Percentiles rank a stretch among this genome's conserved stretches.
phyloP scores from a whole-genome alignment of 2,888 invertebrate genomes.

The Panzeria rudis region DNA sequence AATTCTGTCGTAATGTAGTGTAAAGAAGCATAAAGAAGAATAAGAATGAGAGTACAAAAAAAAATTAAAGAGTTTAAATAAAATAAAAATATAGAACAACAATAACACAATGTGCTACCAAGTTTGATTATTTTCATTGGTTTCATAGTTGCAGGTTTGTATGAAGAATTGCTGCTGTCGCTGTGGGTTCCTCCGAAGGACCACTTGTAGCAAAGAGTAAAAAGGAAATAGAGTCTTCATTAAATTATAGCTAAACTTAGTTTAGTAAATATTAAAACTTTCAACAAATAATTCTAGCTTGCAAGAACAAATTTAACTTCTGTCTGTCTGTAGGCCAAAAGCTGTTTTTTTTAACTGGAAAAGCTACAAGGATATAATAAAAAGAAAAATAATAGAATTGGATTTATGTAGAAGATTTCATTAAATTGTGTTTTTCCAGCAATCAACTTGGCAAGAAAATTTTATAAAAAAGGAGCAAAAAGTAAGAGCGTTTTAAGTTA shows the following conservation, averaged over 20 bases:
- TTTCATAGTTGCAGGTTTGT: constrained; percentile 13
- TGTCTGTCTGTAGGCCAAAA: constrained; percentile 45
- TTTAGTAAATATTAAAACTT: constrained; percentile 40
- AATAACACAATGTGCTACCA: constrained; percentile 32
- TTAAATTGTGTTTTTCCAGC: constrained; percentile 11
- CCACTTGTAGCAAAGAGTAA: constrained; percentile 32
- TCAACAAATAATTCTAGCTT: constrained; percentile 25
- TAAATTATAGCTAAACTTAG: constrained; percentile 59
- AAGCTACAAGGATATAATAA: background rate
- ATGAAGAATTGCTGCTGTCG: constrained; percentile 1
- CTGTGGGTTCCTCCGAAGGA: constrained; percentile 7
- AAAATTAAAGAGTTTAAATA: constrained; percentile 26
- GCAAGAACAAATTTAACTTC: constrained; percentile 16
- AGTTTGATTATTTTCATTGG: constrained; percentile 26
- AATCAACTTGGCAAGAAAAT: background rate
- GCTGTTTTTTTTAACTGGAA: constrained; percentile 25
- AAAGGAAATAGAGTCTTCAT: constrained; percentile 55
- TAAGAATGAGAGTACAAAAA: background rate
- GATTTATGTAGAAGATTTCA: constrained; percentile 33
- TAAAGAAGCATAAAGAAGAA: constrained; percentile 47
- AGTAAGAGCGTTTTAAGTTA: background rate
- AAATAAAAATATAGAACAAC: constrained; percentile 31
- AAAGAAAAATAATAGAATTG: constrained; percentile 11
- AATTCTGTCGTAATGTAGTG: constrained; percentile 50
- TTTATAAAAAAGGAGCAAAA: background rate